Conservation (phyloP, 2,113 vertebrate genomes). For the Sorex fumeus region DNA sequence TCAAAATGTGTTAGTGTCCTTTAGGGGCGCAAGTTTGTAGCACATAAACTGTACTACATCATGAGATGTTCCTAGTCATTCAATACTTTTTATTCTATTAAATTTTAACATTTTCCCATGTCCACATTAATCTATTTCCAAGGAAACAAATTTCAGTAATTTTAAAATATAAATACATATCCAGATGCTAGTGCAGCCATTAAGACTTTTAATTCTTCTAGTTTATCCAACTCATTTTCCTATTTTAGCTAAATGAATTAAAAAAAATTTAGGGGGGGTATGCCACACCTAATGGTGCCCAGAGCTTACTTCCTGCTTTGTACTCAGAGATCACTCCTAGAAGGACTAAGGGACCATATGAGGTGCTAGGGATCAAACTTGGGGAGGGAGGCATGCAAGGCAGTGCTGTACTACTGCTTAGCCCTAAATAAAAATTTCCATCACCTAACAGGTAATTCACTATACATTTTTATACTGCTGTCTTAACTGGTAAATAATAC, state of each 20-base stretch:
- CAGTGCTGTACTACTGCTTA: too few species aligned
- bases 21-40: slow-evolving; percentile 31
- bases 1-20: slow-evolving; percentile 33
- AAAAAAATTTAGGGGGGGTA: too few species aligned
- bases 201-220: slow-evolving; percentile 42
- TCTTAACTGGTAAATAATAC: slow-evolving; percentile 27
- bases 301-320: too few species aligned
- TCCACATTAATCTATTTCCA: slow-evolving; percentile 17
- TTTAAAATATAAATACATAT: slow-evolving; percentile 29
- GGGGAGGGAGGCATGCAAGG: too few species aligned
- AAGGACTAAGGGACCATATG: too few species aligned
- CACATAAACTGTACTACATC: slow-evolving; percentile 16
- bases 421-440: background rate
- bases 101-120: background rate
- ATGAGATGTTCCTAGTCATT: too few species aligned
- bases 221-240: slow-evolving; percentile 43
- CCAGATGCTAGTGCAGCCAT: slow-evolving; percentile 24
- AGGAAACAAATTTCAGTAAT: slow-evolving; percentile 32
- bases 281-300: too few species aligned
- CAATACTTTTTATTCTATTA: too few species aligned
- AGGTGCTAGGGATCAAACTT: too few species aligned
- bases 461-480: slow-evolving; percentile 52
- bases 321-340: too few species aligned
- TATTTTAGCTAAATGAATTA: slow-evolving; percentile 47
- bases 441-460: slow-evolving; percentile 10